A percentile compares a stretch with the other conserved stretches of the same genome.
phyloP scores from a whole-genome alignment of 1,140 invertebrate genomes.

The Araneus ventricosus region DNA sequence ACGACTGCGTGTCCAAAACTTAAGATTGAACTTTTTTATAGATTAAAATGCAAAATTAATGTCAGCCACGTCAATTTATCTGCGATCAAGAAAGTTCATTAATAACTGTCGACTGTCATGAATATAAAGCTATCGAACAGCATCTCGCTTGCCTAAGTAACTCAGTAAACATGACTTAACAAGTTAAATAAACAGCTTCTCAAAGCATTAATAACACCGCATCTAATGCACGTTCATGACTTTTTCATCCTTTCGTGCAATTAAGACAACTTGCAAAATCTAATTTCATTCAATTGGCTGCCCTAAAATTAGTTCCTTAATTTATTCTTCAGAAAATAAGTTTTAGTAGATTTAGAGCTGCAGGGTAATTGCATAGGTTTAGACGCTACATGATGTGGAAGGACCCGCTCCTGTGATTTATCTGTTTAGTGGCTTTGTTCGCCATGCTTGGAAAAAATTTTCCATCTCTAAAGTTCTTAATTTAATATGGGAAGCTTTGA shows the following conservation, averaged over 20 bases:
- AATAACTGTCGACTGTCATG: too few relatives aligned
- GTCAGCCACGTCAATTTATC: too few relatives aligned
- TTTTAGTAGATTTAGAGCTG: background rate
- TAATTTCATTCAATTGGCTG: background rate
- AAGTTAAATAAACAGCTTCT: background rate
- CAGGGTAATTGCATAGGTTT: background rate
- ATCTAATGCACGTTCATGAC: background rate
- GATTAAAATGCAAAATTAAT: too few relatives aligned
- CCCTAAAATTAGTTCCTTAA: background rate
- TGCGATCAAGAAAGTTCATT: too few relatives aligned
- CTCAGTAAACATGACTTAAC: too few relatives aligned
- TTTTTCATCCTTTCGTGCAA: background rate
- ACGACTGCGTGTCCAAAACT: too few relatives aligned
- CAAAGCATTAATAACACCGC: background rate
- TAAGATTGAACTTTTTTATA: too few relatives aligned
- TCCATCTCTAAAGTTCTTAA: too few relatives aligned
- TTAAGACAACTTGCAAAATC: background rate
- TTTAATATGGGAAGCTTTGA: too few relatives aligned
- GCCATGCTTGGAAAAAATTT: too few relatives aligned
- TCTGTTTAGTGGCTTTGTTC: background rate
- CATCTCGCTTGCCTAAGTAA: too few relatives aligned
- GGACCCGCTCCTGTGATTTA: background rate
- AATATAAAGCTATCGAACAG: too few relatives aligned
- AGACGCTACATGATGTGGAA: background rate
- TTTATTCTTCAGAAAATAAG: background rate